Conservation (phyloP, 2,113 vertebrate species). For the Scytalopus superciliaris region DNA sequence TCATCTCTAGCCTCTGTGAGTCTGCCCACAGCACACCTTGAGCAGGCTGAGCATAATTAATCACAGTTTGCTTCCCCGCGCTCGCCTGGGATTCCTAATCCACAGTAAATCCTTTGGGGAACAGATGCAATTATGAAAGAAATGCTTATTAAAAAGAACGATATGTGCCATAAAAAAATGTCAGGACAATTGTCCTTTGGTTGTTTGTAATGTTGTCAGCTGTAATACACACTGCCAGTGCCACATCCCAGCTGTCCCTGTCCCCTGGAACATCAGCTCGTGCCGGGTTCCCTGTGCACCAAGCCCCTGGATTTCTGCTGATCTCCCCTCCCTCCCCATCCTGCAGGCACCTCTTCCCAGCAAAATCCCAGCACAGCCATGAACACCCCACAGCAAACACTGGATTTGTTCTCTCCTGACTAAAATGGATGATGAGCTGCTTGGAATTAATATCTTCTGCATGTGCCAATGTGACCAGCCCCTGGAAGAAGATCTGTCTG, state of each 20-base stretch:
- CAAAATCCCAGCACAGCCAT: neutral
- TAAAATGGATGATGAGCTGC: slow-evolving; percentile 8
- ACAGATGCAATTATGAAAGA: slow-evolving; percentile 45
- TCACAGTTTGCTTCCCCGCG: neutral
- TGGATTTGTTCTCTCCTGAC: neutral
- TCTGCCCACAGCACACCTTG: slow-evolving; percentile 14
- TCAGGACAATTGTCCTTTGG: slow-evolving; percentile 38
- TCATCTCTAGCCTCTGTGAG: neutral
- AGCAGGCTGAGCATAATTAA: slow-evolving; percentile 22
- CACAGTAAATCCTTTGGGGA: slow-evolving; percentile 20
- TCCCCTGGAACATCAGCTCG: neutral
- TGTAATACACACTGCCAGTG: neutral
- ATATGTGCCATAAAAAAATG: slow-evolving; percentile 20
- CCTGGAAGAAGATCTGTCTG: neutral
- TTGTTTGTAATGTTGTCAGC: slow-evolving; percentile 7
- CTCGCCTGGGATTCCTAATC: neutral
- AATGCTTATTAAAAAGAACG: slow-evolving; percentile 26
- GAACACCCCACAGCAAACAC: neutral
- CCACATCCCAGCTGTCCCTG: neutral
- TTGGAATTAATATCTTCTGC: slow-evolving; percentile 6
- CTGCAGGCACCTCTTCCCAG: neutral
- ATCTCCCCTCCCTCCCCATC: neutral
- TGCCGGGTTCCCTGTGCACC: neutral
- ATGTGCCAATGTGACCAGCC: slow-evolving; percentile 9
- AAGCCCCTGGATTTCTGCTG: neutral